phyloP scores from a whole-genome alignment of 2,888 invertebrate species.

The Lypha dubia region DNA sequence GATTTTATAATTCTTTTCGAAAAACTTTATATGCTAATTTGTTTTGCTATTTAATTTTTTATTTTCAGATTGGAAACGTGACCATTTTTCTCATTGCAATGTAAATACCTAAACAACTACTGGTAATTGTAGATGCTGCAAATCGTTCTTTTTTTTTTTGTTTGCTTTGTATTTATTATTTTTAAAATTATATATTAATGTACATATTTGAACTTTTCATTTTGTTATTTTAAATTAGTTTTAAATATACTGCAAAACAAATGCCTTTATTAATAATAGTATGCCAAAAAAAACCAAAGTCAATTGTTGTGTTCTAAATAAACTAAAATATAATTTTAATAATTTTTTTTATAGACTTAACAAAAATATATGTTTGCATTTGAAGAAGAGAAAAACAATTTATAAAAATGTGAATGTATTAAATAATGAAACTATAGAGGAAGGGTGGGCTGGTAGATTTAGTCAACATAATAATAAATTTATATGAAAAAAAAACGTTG shows the following conservation, averaged over 20 bases:
- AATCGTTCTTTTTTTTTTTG: too few species aligned
- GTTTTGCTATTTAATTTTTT: conserved; percentile 48
- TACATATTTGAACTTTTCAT: conserved; percentile 24
- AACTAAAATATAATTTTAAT: conserved; percentile 53
- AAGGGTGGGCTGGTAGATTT: conserved; percentile 13
- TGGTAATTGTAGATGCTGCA: conserved; percentile 12
- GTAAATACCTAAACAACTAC: conserved; percentile 69
- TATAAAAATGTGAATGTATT: not conserved
- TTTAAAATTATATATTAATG: conserved; percentile 4
- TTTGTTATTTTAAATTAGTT: conserved; percentile 39
- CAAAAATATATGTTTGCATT: conserved; percentile 39
- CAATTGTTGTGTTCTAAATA: conserved; percentile 61
- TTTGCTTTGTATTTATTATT: conserved; percentile 20
- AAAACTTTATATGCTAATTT: conserved; percentile 17
- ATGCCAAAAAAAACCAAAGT: conserved; percentile 66
- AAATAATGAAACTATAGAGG: not conserved
- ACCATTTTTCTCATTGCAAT: conserved; percentile 79
- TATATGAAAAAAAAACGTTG: conserved; percentile 1
- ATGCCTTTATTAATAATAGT: conserved; percentile 43
- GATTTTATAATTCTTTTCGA: not conserved
- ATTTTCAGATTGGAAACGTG: conserved; percentile 78
- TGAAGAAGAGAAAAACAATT: not conserved
- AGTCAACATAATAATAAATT: conserved; percentile 57
- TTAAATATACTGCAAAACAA: conserved; percentile 40
- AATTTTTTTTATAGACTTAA: conserved; percentile 50